These are phyloP conservation scores for Thermophis baileyi DNA, from an alignment of 2,113 vertebrate genomes.

Conservation along the genomic window DNA sequence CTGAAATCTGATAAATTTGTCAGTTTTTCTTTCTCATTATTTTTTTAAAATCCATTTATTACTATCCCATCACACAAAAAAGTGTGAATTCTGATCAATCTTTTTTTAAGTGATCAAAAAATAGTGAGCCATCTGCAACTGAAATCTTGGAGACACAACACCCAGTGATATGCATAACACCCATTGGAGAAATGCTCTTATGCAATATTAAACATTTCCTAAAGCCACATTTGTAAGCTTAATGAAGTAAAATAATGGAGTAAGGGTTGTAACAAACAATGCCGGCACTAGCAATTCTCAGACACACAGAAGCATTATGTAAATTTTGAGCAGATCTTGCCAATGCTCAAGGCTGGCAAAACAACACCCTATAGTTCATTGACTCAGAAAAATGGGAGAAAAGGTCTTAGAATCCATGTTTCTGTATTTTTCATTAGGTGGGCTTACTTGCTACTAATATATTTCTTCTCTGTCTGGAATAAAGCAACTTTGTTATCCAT, in stretches of 20 bases:
- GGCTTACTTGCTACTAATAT: not conserved
- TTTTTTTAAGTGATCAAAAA: not conserved
- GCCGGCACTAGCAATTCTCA: not conserved
- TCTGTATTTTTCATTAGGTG: not conserved
- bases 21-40: not conserved
- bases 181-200: not conserved
- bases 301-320: not conserved
- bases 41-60: not conserved
- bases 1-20: not conserved
- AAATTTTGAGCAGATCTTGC: not conserved
- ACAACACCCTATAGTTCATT: not conserved
- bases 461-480: not conserved
- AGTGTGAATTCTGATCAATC: not conserved
- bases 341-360: not conserved
- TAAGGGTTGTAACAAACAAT: not conserved
- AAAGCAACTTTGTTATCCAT: not conserved
- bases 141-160: not conserved
- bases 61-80: not conserved
- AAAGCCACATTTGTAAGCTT: not conserved
- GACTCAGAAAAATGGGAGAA: not conserved
- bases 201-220: not conserved
- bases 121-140: not conserved
- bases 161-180: not conserved
- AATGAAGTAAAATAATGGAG: not conserved
- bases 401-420: not conserved